Evolutionary conservation across 2,888 invertebrate genomes (phyloP), one percentile per base, ranked within the genome.

Genomic region (Zele albiditarsus): DNA sequence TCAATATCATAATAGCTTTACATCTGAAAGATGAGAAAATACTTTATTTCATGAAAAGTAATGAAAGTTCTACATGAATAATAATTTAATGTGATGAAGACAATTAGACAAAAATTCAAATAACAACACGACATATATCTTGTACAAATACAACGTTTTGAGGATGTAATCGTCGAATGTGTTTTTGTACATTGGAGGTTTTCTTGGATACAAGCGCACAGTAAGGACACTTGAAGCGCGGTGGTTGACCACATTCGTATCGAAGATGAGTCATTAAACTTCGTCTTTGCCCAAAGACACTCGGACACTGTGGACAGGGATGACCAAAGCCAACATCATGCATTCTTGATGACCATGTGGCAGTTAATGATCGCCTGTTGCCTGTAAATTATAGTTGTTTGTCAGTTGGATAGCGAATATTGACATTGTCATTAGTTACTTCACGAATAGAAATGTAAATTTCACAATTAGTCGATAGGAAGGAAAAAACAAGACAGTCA

Each of bases 221-320:
- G 74, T 88, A 85, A 31, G 87, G 87, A 74, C 90, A 90, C 77
- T 86, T 84, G 82, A 87, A 89, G 57, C 86, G 83, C 14, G 89
- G 89, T 1, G 86, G 86, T 67, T 85, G 82, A 3, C 87, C 87
- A 71, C 90, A 89, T 73, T 86, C 86, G 81, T 87, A 87, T 75
- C 84, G 82, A 57, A 85, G 60, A 75, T 89, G 88, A 25, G 83
- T 83, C 14, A 78, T 73, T 14, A 86, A 81, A 66, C 80, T 84
- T 71, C 82, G 78, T 72, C 80, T 82, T 77, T 84, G 84, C 28
- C 82, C 80, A 76, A 82, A 86, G 1, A 82, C 80, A 72, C 87
- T 86, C 14, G 82, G 80, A 75, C 88, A 88, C 73, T 82, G 83
- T 31, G 82, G 72, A 80, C 89, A 88, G 10, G 84, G 84, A 74